Percentiles rank a stretch among this genome's conserved stretches.
Evolutionary conservation across 2,888 invertebrate species (phyloP).

Genomic region (Orthosia gothica): DNA sequence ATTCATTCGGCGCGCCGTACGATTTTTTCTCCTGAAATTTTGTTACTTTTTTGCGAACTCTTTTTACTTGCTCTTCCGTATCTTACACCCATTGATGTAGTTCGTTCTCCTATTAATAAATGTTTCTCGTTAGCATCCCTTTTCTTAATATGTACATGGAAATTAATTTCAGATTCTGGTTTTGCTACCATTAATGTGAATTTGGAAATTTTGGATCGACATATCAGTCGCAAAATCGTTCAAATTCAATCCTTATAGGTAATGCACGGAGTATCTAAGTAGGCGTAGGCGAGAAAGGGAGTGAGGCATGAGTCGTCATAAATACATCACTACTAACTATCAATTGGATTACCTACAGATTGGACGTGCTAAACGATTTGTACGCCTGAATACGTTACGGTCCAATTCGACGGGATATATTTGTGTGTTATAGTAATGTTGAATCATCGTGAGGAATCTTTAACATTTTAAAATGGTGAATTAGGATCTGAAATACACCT

Average conservation of each 20-base stretch:
- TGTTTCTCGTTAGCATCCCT: slow-evolving; percentile 1
- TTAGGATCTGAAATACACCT: background rate
- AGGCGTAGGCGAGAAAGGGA: background rate
- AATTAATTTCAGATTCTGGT: background rate
- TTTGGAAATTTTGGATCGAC: background rate
- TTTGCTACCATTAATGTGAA: background rate
- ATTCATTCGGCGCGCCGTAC: slow-evolving; percentile 38
- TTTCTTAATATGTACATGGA: slow-evolving; percentile 11
- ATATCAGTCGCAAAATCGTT: slow-evolving; percentile 3
- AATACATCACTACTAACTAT: slow-evolving; percentile 56
- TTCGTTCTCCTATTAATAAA: slow-evolving; percentile 33
- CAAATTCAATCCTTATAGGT: slow-evolving; percentile 21
- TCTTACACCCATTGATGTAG: slow-evolving; percentile 34
- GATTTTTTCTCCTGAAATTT: slow-evolving; percentile 3
- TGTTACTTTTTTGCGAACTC: slow-evolving; percentile 22
- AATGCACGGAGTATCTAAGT: slow-evolving; percentile 16
- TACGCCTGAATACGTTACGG: slow-evolving; percentile 49
- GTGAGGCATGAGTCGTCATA: slow-evolving; percentile 39
- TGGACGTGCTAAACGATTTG: slow-evolving; percentile 61
- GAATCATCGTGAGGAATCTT: slow-evolving; percentile 23
- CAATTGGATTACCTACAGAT: slow-evolving; percentile 57
- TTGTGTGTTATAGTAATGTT: slow-evolving; percentile 18
- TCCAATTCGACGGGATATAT: slow-evolving; percentile 25
- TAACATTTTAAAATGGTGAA: background rate
- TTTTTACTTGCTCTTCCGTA: slow-evolving; percentile 46